Conservation (phyloP, 2,888 invertebrate genomes). For the Plagodis dolabraria region DNA sequence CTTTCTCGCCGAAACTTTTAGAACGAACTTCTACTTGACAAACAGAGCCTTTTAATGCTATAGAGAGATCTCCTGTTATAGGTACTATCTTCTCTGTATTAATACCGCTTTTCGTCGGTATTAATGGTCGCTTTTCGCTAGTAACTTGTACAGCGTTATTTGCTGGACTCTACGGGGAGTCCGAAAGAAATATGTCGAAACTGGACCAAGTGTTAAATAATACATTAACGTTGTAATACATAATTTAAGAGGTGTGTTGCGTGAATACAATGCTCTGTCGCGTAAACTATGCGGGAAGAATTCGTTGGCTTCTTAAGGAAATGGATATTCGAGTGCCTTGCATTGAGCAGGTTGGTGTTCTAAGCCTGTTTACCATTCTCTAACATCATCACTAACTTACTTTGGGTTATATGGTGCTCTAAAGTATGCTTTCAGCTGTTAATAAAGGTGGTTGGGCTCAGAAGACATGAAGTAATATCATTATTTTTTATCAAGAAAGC, state of each 20-base stretch:
- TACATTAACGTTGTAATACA: slow-evolving; percentile 76
- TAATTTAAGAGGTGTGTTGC: slow-evolving; percentile 64
- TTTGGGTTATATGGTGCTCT: too few relatives aligned
- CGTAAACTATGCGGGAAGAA: slow-evolving; percentile 37
- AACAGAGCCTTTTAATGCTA: too few relatives aligned
- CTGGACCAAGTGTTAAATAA: slow-evolving; percentile 76
- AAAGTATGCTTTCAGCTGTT: too few relatives aligned
- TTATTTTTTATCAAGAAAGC: too few relatives aligned
- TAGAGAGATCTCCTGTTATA: background rate
- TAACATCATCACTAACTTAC: too few relatives aligned
- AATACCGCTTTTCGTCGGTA: too few relatives aligned
- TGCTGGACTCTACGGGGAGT: slow-evolving; percentile 65
- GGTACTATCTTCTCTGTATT: slow-evolving; percentile 3
- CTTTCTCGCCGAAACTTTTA: too few relatives aligned
- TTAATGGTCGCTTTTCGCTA: slow-evolving; percentile 12
- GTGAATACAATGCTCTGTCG: slow-evolving; percentile 45
- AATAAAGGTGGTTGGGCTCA: too few relatives aligned
- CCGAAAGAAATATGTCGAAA: slow-evolving; percentile 72
- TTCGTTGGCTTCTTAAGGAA: slow-evolving; percentile 32
- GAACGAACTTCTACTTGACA: too few relatives aligned
- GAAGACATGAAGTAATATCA: too few relatives aligned
- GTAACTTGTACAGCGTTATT: slow-evolving; percentile 45
- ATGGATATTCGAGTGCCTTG: slow-evolving; percentile 3
- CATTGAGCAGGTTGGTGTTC: too few relatives aligned
- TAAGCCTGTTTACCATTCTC: background rate